These are phyloP conservation scores for Cotesia vestalis DNA, from an alignment of 1,140 invertebrate genomes.

Conservation along the genomic window DNA sequence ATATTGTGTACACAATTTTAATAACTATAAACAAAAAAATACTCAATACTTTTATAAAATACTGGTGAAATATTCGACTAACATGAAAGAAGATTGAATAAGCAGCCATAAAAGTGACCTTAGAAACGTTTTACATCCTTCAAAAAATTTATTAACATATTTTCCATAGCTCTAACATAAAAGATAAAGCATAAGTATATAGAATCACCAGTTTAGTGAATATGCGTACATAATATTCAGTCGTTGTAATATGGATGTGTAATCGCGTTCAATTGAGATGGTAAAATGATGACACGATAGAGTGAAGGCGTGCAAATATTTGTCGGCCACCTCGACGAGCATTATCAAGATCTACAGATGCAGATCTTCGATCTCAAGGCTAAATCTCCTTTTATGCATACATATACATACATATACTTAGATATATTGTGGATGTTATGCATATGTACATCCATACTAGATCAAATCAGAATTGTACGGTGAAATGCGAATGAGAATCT, in stretches of 20 bases:
- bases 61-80: too few species aligned
- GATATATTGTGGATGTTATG: conserved; percentile 19
- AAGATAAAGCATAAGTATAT: neutral
- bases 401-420: neutral
- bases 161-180: too few species aligned
- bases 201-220: conserved; percentile 3
- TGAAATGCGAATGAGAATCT: neutral
- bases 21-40: too few species aligned
- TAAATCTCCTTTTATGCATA: too few species aligned
- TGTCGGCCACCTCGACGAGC: conserved; percentile 33
- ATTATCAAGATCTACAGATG: conserved; percentile 28
- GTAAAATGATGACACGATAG: conserved; percentile 33
- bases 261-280: conserved; percentile 30
- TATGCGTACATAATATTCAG: neutral
- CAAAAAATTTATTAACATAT: too few species aligned
- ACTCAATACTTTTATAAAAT: too few species aligned
- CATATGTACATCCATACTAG: too few species aligned
- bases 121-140: too few species aligned
- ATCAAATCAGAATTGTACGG: conserved; percentile 14
- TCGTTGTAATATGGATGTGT: neutral
- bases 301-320: conserved; percentile 37
- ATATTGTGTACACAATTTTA: too few species aligned
- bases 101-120: too few species aligned
- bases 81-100: too few species aligned
- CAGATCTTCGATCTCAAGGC: conserved; percentile 16